A percentile compares a stretch with the other conserved stretches of the same genome.
Conservation (phyloP, 2,888 invertebrate genomes). For the Boloria euphrosyne region DNA sequence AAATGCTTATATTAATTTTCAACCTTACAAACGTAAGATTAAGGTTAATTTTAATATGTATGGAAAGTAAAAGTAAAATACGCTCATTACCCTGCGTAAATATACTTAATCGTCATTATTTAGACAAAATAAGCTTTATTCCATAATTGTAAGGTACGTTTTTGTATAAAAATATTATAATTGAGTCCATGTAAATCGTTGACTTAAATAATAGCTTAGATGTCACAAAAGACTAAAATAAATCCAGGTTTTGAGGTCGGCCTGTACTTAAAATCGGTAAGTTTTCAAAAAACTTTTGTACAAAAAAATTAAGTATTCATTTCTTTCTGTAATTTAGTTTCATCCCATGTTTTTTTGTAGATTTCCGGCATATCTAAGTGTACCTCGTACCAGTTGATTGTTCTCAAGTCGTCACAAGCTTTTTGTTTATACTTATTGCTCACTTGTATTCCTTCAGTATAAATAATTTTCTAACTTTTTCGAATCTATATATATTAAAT, state of each 20-base stretch:
- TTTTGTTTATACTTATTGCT: no score
- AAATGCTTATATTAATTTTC: background rate
- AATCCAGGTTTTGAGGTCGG: conserved; percentile 16
- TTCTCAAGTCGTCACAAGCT: no score
- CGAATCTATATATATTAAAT: no score
- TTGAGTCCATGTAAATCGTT: conserved; percentile 16
- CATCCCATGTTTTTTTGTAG: no score
- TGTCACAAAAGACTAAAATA: conserved; percentile 13
- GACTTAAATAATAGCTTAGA: conserved; percentile 15
- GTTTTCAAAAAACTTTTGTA: background rate
- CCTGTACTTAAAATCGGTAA: conserved; percentile 2
- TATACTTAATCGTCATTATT: background rate
- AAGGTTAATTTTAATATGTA: conserved; percentile 17
- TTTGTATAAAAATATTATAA: background rate
- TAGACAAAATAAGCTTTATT: background rate
- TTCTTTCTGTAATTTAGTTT: no score
- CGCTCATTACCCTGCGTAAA: conserved; percentile 40
- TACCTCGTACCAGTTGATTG: no score
- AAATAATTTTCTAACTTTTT: no score
- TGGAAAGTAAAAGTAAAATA: conserved; percentile 32
- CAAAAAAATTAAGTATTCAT: no score
- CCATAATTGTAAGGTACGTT: background rate
- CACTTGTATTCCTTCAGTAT: no score
- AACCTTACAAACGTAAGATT: rapidly evolving
- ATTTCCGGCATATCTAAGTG: no score